Base-by-base conservation (phyloP, 2,888 invertebrate genomes). In the Apamea anceps region DNA sequence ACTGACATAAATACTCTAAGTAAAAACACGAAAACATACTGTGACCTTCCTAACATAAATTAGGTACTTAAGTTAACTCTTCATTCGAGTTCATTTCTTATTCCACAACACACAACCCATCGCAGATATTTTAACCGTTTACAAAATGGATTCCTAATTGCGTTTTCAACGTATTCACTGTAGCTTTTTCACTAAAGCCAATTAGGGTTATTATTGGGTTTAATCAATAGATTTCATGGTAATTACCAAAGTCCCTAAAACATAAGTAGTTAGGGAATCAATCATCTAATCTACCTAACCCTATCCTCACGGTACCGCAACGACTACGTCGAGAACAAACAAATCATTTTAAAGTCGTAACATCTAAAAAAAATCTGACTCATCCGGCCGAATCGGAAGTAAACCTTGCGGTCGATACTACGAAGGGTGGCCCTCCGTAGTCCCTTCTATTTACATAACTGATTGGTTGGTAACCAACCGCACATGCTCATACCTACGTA, bases 381-480 rank as follows among this genome's bases (percentile, higher is more conserved):
- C 74, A 85, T 78, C 62, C 74, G 37, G 25, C n/a, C 72, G 65
- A 28, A 28, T 65, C 7, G n/a, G 28, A 60, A 37, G 15, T 15
- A 57, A 57, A 37, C 25, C 63, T 12, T 37, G 62, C 70, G 74
- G 75, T 84, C 81, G 85, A 84, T 85, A 85, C 18, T 28, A 18
- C 18, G 18, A 32, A 76, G 77, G 77, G 77, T 63, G 74, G 37
- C 81, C 68, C 68, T 70, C 37, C 45, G 3, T 7, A n/a, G n/a
- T 28, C 72, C 72, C 78, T 71, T 84, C 54, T 82, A 84, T 84
- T 84, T 84, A 85, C 84, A 75, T 78, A 72, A 78, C 82, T 78
- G 85, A 84, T 84, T 84, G 78, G 72, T 65, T 60, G 25, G 66
- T 76, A 72, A 72, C 74, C 85, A 68, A 82, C 84, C 81, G 70